A percentile compares a stretch with the other conserved stretches of the same genome.
Evolutionary conservation across 2,113 vertebrate species (phyloP).

Genomic region (Heloderma charlesbogerti): DNA sequence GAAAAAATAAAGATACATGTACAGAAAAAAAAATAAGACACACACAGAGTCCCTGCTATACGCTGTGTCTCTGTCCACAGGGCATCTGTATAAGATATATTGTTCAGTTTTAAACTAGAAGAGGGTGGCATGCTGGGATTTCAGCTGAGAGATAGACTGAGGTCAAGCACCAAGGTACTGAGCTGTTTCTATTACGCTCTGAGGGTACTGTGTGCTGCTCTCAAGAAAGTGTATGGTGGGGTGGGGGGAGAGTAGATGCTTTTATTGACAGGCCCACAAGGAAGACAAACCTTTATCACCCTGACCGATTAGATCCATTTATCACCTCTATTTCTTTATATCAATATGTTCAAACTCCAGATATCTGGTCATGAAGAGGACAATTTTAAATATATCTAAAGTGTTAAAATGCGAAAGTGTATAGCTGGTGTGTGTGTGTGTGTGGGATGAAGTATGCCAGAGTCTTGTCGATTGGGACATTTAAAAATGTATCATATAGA

Average conservation of each 20-base stretch:
- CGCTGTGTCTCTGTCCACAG: slow-evolving; percentile 15
- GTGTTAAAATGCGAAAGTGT: background rate
- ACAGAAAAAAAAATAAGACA: background rate
- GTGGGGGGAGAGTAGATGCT: background rate
- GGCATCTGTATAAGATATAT: slow-evolving; percentile 76
- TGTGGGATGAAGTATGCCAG: background rate
- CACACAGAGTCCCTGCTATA: background rate
- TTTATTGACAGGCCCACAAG: background rate
- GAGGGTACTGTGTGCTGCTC: slow-evolving; percentile 93
- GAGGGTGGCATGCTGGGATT: slow-evolving; percentile 81
- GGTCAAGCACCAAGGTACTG: slow-evolving; percentile 97
- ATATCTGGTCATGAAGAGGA: background rate
- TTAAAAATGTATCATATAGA: background rate
- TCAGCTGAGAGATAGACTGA: slow-evolving; percentile 84
- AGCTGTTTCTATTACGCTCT: slow-evolving; percentile 91
- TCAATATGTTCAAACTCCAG: background rate
- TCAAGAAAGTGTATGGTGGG: slow-evolving; percentile 77
- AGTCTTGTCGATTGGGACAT: background rate
- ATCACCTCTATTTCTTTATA: background rate
- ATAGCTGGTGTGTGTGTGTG: background rate
- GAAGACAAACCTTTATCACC: background rate
- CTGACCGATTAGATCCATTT: background rate
- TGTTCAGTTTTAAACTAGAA: slow-evolving; percentile 78
- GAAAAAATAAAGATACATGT: background rate
- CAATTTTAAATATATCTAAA: background rate